Evolutionary conservation across 2,113 vertebrate genomes (phyloP).

Genomic region (Columba livia): DNA sequence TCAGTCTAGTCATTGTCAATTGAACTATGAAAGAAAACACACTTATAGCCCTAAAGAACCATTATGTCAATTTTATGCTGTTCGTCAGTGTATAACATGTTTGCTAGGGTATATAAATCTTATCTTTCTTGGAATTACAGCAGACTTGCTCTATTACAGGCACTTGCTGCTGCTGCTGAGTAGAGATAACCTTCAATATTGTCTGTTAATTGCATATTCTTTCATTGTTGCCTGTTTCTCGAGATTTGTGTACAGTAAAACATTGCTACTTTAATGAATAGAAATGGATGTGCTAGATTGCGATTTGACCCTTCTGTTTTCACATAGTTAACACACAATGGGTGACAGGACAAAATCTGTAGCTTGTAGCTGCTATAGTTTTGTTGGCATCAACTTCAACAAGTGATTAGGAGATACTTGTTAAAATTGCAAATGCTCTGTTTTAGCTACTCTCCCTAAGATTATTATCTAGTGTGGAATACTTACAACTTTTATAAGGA

Average conservation of each 20-base stretch:
- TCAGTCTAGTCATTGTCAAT: conserved; percentile 75
- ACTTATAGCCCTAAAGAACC: conserved; percentile 65
- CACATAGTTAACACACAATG: background rate
- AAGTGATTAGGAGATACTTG: background rate
- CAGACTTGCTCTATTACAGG: conserved; percentile 34
- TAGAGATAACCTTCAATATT: conserved; percentile 59
- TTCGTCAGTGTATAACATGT: conserved; percentile 55
- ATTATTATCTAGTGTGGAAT: background rate
- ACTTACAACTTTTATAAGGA: background rate
- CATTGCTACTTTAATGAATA: background rate
- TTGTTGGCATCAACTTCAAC: background rate
- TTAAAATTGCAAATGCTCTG: background rate
- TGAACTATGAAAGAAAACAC: conserved; percentile 67
- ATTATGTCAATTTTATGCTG: conserved; percentile 71
- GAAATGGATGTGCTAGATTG: background rate
- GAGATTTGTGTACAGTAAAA: conserved; percentile 45
- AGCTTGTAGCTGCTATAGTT: background rate
- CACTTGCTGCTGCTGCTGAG: conserved; percentile 58
- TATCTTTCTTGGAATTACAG: conserved; percentile 55
- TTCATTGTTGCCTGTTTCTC: conserved; percentile 33
- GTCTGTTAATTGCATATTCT: conserved; percentile 52
- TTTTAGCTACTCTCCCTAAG: background rate
- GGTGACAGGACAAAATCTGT: background rate
- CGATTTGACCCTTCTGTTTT: conserved; percentile 8
- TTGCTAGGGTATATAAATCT: conserved; percentile 66